Conservation (phyloP, 2,888 invertebrate species). For the Drosophila anomalipes region DNA sequence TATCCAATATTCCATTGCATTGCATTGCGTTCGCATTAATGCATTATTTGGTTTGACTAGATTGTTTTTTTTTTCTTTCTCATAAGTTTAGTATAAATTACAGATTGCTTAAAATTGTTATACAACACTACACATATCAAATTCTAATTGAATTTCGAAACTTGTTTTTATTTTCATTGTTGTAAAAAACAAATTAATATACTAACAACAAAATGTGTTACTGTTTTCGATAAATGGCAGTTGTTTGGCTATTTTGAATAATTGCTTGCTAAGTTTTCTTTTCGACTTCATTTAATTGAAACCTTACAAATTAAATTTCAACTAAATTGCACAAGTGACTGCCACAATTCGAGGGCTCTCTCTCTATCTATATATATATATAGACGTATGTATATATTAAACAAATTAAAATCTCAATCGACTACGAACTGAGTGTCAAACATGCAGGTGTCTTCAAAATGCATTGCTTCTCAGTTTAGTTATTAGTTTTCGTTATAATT, state of each 20-base stretch:
- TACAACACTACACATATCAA: conserved; percentile 66
- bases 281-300: conserved; percentile 55
- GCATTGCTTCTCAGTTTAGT: conserved; percentile 35
- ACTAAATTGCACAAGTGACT: conserved; percentile 75
- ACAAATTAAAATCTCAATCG: conserved; percentile 41
- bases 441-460: conserved; percentile 51
- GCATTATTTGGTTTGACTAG: conserved; percentile 39
- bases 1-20: conserved; percentile 46
- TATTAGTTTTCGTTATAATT: conserved; percentile 16
- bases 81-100: conserved; percentile 55
- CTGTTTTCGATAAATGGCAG: conserved; percentile 71
- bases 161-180: conserved; percentile 17
- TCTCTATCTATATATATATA: conserved; percentile 5
- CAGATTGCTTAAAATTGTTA: conserved; percentile 66
- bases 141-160: conserved; percentile 55
- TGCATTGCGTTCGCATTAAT: conserved; percentile 32
- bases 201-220: conserved; percentile 37
- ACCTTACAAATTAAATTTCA: conserved; percentile 68
- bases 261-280: conserved; percentile 40
- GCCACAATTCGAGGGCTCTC: conserved; percentile 43
- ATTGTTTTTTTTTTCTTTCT: conserved; percentile 6
- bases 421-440: conserved; percentile 52
- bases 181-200: conserved; percentile 39
- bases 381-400: not conserved
- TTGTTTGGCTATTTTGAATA: conserved; percentile 74